phyloP scores from a whole-genome alignment of 2,113 vertebrate species.

The Pardalotus punctatus region DNA sequence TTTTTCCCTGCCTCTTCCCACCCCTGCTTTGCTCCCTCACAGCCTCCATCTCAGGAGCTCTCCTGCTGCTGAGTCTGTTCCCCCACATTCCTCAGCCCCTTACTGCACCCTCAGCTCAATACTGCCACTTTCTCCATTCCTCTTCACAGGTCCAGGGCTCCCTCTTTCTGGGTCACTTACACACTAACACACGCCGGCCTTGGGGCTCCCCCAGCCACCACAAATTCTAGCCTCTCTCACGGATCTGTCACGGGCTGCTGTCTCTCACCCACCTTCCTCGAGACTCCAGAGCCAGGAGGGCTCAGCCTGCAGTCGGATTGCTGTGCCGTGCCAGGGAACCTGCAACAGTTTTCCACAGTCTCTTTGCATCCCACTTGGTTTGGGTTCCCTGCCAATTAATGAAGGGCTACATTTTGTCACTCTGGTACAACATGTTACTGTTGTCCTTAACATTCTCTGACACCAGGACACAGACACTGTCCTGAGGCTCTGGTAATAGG shows the following conservation, averaged over 20 bases:
- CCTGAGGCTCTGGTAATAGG: background rate
- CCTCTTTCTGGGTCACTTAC: background rate
- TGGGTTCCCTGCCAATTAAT: background rate
- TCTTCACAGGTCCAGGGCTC: background rate
- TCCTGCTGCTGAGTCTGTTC: background rate
- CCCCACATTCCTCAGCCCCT: background rate
- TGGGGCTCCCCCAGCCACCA: background rate
- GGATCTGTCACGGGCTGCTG: background rate
- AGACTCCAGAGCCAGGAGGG: background rate
- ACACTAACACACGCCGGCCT: background rate
- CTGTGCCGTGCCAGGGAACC: background rate
- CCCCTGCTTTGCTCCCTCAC: background rate
- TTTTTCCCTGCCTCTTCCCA: background rate
- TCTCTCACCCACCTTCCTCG: background rate
- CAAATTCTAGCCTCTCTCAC: background rate
- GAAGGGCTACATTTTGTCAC: background rate
- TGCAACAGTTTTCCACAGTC: background rate
- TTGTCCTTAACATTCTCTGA: background rate
- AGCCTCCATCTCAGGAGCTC: background rate
- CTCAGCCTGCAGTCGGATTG: fast-evolving
- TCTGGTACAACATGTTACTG: background rate
- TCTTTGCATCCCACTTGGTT: background rate
- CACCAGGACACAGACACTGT: background rate
- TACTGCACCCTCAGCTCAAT: background rate
- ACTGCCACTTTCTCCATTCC: background rate